Evolutionary conservation across 2,113 vertebrate species (phyloP), one percentile per base, ranked within the genome.

Genomic region (Stigmatopora nigra): DNA sequence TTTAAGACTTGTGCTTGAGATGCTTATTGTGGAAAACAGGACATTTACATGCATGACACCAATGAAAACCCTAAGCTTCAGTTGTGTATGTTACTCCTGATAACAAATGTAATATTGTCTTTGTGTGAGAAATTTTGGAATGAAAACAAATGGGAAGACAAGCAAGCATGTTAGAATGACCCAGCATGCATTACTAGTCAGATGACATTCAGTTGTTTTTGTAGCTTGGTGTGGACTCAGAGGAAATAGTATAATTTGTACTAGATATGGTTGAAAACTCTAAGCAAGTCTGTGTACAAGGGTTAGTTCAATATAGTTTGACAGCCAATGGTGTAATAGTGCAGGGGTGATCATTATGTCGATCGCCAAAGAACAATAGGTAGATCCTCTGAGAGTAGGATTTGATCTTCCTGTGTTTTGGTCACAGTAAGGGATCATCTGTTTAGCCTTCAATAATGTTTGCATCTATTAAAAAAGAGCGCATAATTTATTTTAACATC

Each of bases 401-500:
- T 31, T 31, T 31, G 25, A 31, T 67, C 58, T 65, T 38, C 13
- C 46, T 19, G 1, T 17, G 11, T 3, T 57, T 73, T 58, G 48
- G 51, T 60, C 10, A 19, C 35, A 48, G n/a, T n/a, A 38, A 53
- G 51, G 20, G 51, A 19, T 49, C 19, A 1, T 58, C 7, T 69
- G 59, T 63, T 13, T 47, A 69, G 13, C 17, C 3, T 59, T 61
- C 1, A 20, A 44, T 5, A 73, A 64, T 70, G 66, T 77, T 71
- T 41, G 66, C 67, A 61, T 62, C 17, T 12, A 15, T 61, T 45
- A 13, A 44, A 60, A 60, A 41, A 35, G 12, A 59, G 38, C n/a
- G 35, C 38, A 61, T 61, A 61, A 61, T 61, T 61, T 61, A 62
- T 63, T 79, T 52, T 64, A 61, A 64, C 67, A 78, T 60, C 65